phyloP scores from a whole-genome alignment of 2,797 vertebrate genomes.

The Manis crassicaudata region DNA sequence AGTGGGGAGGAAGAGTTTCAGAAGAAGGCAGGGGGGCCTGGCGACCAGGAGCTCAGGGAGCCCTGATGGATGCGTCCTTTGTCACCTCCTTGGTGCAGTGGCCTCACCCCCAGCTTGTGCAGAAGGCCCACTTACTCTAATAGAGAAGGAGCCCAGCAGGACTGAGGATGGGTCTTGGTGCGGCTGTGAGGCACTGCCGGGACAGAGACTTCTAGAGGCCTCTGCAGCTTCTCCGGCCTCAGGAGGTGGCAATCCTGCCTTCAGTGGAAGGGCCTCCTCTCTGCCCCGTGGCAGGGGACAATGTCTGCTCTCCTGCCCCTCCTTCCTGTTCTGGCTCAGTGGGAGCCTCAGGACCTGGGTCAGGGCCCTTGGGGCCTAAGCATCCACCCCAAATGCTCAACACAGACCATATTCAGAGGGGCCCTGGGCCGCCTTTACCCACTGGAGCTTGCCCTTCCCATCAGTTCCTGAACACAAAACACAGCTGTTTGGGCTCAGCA shows the following conservation, averaged over 20 bases:
- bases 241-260: not conserved
- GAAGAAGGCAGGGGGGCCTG: not conserved
- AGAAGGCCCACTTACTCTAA: not conserved
- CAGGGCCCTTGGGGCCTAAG: not conserved
- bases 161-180: not conserved
- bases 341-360: not conserved
- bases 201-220: too few relatives aligned
- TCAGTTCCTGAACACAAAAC: not conserved
- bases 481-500: slow-evolving; percentile 18
- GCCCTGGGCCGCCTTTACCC: rapidly evolving
- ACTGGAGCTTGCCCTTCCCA: not conserved
- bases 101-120: not conserved
- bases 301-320: not conserved
- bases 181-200: not conserved
- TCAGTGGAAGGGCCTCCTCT: not conserved
- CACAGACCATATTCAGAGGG: not conserved
- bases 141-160: not conserved
- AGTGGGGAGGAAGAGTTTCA: not conserved
- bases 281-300: not conserved
- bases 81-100: not conserved
- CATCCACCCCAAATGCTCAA: not conserved
- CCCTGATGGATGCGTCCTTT: rapidly evolving
- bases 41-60: not conserved
- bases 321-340: not conserved
- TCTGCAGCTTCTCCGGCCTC: not conserved